A percentile compares a stretch with the other conserved stretches of the same genome.
Evolutionary conservation across 1,140 invertebrate genomes (phyloP).

Genomic region (Scaptodrosophila lebanonensis): DNA sequence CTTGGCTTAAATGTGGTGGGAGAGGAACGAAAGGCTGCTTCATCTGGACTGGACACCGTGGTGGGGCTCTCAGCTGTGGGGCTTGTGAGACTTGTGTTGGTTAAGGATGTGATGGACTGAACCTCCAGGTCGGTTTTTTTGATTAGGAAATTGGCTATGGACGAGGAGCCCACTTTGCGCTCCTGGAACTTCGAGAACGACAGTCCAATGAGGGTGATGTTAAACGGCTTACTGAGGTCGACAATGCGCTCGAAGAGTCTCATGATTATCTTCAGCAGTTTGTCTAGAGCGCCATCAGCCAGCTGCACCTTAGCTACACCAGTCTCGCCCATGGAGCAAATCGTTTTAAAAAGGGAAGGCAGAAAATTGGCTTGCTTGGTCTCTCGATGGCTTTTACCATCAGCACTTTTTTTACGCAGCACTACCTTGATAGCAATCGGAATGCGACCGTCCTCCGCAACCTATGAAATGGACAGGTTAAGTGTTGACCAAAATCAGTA

Average conservation of each 20-base stretch:
- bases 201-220: constrained; percentile 86
- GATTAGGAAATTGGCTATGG: constrained; percentile 85
- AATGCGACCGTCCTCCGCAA: constrained; percentile 86
- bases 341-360: constrained; percentile 80
- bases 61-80: constrained; percentile 47
- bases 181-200: constrained; percentile 89
- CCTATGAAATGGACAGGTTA: constrained; percentile 41
- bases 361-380: constrained; percentile 85
- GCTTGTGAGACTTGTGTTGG: constrained; percentile 75
- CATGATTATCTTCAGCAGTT: constrained; percentile 84
- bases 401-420: constrained; percentile 82
- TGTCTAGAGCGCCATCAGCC: constrained; percentile 80
- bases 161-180: constrained; percentile 80
- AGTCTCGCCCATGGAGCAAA: constrained; percentile 76
- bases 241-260: constrained; percentile 86
- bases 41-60: constrained; percentile 32
- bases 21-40: constrained; percentile 64
- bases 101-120: constrained; percentile 83
- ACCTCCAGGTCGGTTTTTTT: constrained; percentile 83
- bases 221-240: constrained; percentile 84
- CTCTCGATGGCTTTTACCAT: constrained; percentile 85
- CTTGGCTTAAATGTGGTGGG: constrained; percentile 69
- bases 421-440: constrained; percentile 85
- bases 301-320: constrained; percentile 76
- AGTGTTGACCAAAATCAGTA: neutral